Percentiles rank a stretch among this genome's conserved stretches.
Evolutionary conservation across 2,113 vertebrate genomes (phyloP).

Genomic region (Daubentonia madagascariensis): DNA sequence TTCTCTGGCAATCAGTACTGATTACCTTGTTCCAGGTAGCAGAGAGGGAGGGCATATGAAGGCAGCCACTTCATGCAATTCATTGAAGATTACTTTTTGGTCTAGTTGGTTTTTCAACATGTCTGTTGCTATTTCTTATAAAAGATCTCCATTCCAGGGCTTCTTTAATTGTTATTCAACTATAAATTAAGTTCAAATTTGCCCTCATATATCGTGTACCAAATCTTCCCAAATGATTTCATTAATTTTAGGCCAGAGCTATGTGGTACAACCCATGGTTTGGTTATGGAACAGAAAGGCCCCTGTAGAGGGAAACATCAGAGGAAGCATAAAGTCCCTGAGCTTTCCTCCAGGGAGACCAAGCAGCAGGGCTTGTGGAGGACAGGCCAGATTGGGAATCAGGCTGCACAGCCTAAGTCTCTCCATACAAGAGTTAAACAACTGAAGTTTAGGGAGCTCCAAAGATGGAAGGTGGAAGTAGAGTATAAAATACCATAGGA

Average conservation of each 20-base stretch:
- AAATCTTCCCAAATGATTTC: background rate
- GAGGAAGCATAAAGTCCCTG: background rate
- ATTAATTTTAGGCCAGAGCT: conserved; percentile 1
- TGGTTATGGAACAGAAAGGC: background rate
- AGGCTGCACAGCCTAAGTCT: background rate
- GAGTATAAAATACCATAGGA: background rate
- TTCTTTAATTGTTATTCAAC: background rate
- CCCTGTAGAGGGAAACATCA: background rate
- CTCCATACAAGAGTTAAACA: background rate
- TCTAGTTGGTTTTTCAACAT: background rate
- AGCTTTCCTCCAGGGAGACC: background rate
- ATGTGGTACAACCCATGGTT: background rate
- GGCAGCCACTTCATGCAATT: background rate
- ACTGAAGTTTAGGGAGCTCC: background rate
- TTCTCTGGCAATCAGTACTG: background rate
- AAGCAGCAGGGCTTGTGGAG: background rate
- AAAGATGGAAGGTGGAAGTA: background rate
- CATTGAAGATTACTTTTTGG: background rate
- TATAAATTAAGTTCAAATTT: background rate
- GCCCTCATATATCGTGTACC: background rate
- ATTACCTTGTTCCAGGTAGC: background rate
- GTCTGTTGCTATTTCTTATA: background rate
- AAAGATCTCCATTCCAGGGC: background rate
- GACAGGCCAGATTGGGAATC: background rate
- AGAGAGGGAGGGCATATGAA: background rate